phyloP scores from a whole-genome alignment of 2,797 vertebrate genomes.

The Lerista edwardsae region DNA sequence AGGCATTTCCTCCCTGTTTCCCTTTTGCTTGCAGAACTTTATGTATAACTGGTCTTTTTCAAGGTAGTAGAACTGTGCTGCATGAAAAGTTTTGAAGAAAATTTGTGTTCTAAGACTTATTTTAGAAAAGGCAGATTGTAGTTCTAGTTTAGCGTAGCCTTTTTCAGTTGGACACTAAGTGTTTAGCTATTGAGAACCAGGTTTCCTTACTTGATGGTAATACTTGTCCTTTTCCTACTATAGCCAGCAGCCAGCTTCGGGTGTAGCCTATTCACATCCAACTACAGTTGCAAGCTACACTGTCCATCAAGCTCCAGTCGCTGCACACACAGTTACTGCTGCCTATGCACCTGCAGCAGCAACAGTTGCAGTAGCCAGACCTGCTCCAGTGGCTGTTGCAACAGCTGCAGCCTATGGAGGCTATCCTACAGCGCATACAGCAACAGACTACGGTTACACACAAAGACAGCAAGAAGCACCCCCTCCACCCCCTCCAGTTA shows the following conservation, averaged over 20 bases:
- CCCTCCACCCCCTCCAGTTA: constrained; percentile 94
- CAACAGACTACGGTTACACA: constrained; percentile 92
- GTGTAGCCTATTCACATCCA: constrained; percentile 97
- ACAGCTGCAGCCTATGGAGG: constrained; percentile 93
- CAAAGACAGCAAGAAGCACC: constrained; percentile 96
- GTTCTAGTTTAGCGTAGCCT: not conserved
- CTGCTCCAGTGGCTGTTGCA: constrained; percentile 90
- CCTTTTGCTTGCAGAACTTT: not conserved
- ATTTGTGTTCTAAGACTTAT: not conserved
- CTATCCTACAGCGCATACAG: constrained; percentile 90
- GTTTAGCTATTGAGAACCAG: not conserved
- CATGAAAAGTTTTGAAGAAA: not conserved
- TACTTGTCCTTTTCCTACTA: constrained; percentile 46
- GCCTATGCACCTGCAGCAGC: constrained; percentile 94
- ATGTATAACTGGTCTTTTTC: not conserved
- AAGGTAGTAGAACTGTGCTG: not conserved
- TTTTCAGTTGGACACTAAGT: not conserved
- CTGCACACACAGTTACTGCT: constrained; percentile 93
- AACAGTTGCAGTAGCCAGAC: constrained; percentile 91
- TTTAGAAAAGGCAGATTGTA: not conserved
- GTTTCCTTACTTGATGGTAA: not conserved
- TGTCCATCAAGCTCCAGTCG: constrained; percentile 95
- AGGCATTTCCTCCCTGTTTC: too few relatives aligned
- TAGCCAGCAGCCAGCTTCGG: constrained; percentile 94
- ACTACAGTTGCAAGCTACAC: constrained; percentile 99